Percentiles rank a stretch among this genome's conserved stretches.
phyloP scores from a whole-genome alignment of 1,140 invertebrate genomes.

The Calliopsis andreniformis region DNA sequence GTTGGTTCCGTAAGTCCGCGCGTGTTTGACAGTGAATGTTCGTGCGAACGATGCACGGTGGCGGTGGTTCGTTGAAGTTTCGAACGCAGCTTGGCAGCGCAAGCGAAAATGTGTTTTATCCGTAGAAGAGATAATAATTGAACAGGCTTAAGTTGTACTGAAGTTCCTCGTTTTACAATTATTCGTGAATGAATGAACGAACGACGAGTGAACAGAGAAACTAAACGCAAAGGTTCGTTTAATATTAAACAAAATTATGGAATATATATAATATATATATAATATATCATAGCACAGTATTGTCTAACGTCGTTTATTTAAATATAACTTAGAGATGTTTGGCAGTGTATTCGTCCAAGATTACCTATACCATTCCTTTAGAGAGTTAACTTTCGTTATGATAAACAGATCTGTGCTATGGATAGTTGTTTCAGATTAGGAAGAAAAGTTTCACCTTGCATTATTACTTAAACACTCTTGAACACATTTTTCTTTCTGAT shows the following conservation, averaged over 20 bases:
- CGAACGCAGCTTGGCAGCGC: constrained; percentile 19
- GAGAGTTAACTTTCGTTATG: constrained; percentile 15
- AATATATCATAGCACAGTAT: constrained; percentile 51
- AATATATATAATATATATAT: not conserved
- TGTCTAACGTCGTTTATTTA: constrained; percentile 56
- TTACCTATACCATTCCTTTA: constrained; percentile 54
- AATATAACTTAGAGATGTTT: constrained; percentile 72
- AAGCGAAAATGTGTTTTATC: not conserved
- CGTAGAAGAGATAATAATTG: constrained; percentile 19
- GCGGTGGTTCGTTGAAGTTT: constrained; percentile 24
- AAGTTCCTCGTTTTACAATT: not conserved
- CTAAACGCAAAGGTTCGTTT: constrained; percentile 28
- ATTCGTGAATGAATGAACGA: constrained; percentile 17
- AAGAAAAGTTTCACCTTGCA: constrained; percentile 6
- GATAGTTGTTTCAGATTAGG: constrained; percentile 9
- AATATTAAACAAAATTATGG: constrained; percentile 22
- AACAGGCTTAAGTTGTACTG: constrained; percentile 23
- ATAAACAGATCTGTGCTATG: constrained; percentile 4
- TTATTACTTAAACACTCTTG: constrained; percentile 25
- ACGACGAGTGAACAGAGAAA: constrained; percentile 1
- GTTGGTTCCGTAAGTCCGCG: not conserved
- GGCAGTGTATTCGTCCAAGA: constrained; percentile 71
- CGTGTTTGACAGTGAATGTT: not conserved
- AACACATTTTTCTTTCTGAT: constrained; percentile 32
- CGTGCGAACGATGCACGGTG: constrained; percentile 3